phyloP scores from a whole-genome alignment of 64 coral and sea anemone genomes.

The Montipora efflorescens region DNA sequence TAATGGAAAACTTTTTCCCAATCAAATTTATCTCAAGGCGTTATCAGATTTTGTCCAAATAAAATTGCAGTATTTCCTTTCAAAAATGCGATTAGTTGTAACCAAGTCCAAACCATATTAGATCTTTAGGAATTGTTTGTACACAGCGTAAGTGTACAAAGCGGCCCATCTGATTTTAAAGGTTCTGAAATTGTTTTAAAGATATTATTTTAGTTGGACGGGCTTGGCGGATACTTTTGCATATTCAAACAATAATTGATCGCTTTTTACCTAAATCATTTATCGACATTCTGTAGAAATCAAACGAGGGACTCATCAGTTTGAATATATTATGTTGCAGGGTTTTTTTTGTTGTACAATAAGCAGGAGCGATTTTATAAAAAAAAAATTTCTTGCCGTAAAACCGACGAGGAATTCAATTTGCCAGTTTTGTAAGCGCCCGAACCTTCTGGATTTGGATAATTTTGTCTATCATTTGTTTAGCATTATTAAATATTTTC shows the following conservation, averaged over 20 bases:
- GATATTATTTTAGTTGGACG: not conserved
- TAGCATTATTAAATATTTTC: not conserved
- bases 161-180: no score
- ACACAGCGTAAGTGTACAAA: no score
- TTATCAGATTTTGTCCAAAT: not conserved
- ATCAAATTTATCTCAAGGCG: not conserved
- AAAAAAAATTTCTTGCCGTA: no score
- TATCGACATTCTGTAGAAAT: not conserved
- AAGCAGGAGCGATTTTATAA: no score
- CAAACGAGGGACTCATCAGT: not conserved
- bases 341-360: no score
- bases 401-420: no score
- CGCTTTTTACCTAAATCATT: not conserved
- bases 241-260: not conserved
- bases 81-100: not conserved
- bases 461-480: no score
- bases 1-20: not conserved
- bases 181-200: not conserved
- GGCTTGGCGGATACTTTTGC: not conserved
- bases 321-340: no score
- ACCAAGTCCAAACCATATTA: not conserved
- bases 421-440: no score
- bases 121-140: no score
- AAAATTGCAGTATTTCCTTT: not conserved
- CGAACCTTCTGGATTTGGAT: no score